Conservation (phyloP, 1,140 invertebrate species). For the Streblospio benedicti region DNA sequence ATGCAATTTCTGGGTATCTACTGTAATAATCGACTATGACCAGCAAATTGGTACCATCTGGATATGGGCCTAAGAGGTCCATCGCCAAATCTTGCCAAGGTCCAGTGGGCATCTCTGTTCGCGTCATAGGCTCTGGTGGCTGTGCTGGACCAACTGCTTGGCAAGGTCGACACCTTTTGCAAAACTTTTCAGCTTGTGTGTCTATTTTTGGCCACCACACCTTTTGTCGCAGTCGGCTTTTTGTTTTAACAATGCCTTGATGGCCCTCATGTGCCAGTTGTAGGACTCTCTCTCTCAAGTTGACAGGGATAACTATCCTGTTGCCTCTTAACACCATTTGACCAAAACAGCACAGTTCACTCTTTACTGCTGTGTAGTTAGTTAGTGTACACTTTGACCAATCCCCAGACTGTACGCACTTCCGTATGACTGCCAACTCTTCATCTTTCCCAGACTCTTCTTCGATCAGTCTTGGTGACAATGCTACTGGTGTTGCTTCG, state of each 20-base stretch:
- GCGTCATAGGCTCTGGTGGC: neutral
- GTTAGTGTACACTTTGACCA: too few relatives aligned
- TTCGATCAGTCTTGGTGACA: too few relatives aligned
- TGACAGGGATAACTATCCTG: neutral
- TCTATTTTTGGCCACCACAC: neutral
- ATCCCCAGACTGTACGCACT: too few relatives aligned
- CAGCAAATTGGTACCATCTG: neutral
- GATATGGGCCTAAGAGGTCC: neutral
- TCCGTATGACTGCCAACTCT: too few relatives aligned
- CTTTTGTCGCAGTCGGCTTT: neutral
- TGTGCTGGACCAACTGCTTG: neutral
- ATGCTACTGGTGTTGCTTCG: too few relatives aligned
- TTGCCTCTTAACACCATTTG: neutral
- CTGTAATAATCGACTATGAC: neutral
- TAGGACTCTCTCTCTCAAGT: neutral
- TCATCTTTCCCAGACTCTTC: too few relatives aligned
- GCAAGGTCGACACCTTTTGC: neutral
- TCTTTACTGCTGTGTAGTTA: too few relatives aligned
- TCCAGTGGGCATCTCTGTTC: neutral
- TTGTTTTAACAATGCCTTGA: neutral
- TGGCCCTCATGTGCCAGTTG: neutral
- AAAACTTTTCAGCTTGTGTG: neutral
- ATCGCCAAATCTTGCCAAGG: neutral
- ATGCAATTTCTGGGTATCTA: neutral
- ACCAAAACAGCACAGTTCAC: too few relatives aligned